Percentiles rank a stretch among this genome's conserved stretches.
phyloP scores from a whole-genome alignment of 1,140 invertebrate species.

The Bombyx mandarina region DNA sequence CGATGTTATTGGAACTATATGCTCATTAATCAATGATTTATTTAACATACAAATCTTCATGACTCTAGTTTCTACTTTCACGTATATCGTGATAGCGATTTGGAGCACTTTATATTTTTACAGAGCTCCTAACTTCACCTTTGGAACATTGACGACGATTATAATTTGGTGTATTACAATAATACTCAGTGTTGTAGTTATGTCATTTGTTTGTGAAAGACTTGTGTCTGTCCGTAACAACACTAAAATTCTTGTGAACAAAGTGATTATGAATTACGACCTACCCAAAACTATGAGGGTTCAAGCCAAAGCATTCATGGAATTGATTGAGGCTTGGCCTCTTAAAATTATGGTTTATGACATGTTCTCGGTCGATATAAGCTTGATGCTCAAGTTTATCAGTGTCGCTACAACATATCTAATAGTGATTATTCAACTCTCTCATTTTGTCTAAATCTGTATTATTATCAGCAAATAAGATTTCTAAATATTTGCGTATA shows the following conservation, averaged over 20 bases:
- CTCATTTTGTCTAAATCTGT: constrained; percentile 23
- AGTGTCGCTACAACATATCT: constrained; percentile 43
- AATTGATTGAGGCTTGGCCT: constrained; percentile 38
- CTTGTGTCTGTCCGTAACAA: constrained; percentile 24
- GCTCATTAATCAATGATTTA: constrained; percentile 27
- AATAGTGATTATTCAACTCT: constrained; percentile 44
- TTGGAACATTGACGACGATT: constrained; percentile 19
- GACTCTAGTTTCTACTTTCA: constrained; percentile 35
- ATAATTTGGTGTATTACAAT: constrained; percentile 28
- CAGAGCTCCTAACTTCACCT: constrained; percentile 9
- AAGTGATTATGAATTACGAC: constrained; percentile 45
- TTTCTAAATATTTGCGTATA: no score
- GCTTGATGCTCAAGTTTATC: constrained; percentile 40
- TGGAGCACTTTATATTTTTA: constrained; percentile 39
- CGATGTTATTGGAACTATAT: constrained; percentile 29
- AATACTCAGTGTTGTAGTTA: constrained; percentile 26
- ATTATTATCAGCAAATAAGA: no score
- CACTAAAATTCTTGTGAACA: constrained; percentile 33
- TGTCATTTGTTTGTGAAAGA: constrained; percentile 36
- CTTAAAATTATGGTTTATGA: constrained; percentile 32
- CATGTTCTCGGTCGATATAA: constrained; percentile 43
- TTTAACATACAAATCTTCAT: constrained; percentile 46
- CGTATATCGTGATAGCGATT: constrained; percentile 37
- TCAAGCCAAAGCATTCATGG: constrained; percentile 47
- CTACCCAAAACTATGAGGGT: constrained; percentile 28